Evolutionary conservation across 2,888 invertebrate genomes (phyloP), one percentile per base, ranked within the genome.

Genomic region (Noctuana brunneofusca): DNA sequence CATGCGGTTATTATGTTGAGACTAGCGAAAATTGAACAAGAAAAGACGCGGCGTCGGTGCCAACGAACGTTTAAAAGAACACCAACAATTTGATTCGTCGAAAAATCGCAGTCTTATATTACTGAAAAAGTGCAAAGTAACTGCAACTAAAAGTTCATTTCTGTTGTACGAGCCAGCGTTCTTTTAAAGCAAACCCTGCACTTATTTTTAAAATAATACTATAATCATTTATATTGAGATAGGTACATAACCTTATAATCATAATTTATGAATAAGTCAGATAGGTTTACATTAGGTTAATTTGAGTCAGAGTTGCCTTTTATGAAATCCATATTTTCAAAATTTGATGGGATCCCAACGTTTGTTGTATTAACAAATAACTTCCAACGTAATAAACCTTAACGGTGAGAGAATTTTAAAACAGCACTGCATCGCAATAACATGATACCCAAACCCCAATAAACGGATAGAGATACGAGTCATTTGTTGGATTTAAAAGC

Each of bases 1-100:
- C 89, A 86, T 84, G 83, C 82, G 83, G 84, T 89, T 90, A 89
- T 90, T 90, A 90, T 89, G 89, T 89, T 85, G 88, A 80, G 77
- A 83, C 83, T 82, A 76, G 85, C 81, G 80, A 84, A 88, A 87
- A 89, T 86, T 85, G 86, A 87, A 75, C 87, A 84, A 84, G 81
- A 79, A 85, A 84, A 83, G 77, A 79, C 77, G 78, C 78, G 80
- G 82, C 84, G 80, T 75, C 77, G 74, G 73, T 75, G 77, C 75
- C 74, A 73, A 69, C 69, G 64, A 66, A 68, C 62, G 55, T 54
- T 56, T 53, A 64, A 70, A 66, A 66, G 64, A 70, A 70, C 65
- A 67, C 65, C 66, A 68, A 69, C 64, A 68, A 68, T 70, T 69
- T 63, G 64, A 56, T 65, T 65, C 50, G 38, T 49, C 22, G 24